Evolutionary conservation across 2,113 vertebrate species (phyloP).

Genomic region (Erinaceus europaeus): DNA sequence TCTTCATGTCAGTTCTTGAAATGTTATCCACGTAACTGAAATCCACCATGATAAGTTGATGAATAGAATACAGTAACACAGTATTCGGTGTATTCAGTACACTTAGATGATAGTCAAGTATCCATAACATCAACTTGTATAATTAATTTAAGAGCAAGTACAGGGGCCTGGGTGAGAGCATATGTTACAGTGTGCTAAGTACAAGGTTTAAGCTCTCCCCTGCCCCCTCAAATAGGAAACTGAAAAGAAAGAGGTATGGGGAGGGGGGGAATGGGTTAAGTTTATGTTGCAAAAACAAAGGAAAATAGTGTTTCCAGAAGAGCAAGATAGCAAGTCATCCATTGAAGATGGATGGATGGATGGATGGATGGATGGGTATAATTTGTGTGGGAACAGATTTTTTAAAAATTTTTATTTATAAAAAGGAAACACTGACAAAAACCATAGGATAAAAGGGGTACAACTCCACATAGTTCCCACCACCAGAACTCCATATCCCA

Average conservation of each 20-base stretch:
- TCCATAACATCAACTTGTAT: not conserved
- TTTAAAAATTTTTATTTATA: too few species aligned
- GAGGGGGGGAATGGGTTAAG: too few species aligned
- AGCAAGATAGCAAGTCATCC: not conserved
- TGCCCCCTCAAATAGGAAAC: not conserved
- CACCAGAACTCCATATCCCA: too few species aligned
- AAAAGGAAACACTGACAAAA: too few species aligned
- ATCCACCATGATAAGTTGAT: not conserved
- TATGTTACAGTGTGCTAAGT: too few species aligned
- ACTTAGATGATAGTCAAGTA: not conserved
- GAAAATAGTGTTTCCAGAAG: not conserved
- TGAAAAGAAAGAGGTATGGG: not conserved
- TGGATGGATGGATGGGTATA: not conserved
- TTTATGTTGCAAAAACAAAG: not conserved
- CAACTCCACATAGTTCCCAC: too few species aligned
- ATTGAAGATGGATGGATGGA: not conserved
- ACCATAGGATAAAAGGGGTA: too few species aligned
- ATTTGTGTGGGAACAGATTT: too few species aligned
- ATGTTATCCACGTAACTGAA: not conserved
- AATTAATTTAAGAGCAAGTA: not conserved
- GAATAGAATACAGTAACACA: not conserved
- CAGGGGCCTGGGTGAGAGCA: too few species aligned
- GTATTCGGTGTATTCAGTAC: not conserved
- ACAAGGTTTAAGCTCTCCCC: too few species aligned
- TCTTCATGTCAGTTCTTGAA: not conserved